Conservation (phyloP, 2,888 invertebrate species). For the Drosophila monieri region DNA sequence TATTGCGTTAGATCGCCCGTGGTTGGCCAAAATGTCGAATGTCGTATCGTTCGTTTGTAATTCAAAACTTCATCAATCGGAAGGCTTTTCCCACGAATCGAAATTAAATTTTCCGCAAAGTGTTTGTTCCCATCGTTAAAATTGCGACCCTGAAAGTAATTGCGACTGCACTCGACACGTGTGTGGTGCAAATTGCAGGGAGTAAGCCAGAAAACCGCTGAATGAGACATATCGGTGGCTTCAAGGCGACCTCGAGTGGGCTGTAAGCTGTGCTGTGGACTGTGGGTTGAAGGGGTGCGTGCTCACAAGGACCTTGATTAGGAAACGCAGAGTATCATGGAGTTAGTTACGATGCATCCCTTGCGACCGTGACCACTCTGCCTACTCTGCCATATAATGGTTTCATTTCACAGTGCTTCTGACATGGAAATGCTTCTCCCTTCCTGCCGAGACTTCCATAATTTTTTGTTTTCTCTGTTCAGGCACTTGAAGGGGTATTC, state of each 20-base stretch:
- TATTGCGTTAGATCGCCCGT: background rate
- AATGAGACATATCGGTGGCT: constrained; percentile 72
- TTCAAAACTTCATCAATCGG: constrained; percentile 47
- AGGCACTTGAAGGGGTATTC: constrained; percentile 70
- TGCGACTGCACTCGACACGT: constrained; percentile 69
- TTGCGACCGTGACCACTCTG: constrained; percentile 51
- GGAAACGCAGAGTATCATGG: constrained; percentile 22
- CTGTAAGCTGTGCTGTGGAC: constrained; percentile 57
- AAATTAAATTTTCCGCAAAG: constrained; percentile 43
- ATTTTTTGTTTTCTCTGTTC: constrained; percentile 43
- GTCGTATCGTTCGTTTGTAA: constrained; percentile 51
- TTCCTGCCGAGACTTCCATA: constrained; percentile 21
- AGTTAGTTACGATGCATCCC: background rate
- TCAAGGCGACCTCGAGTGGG: constrained; percentile 52
- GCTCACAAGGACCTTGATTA: constrained; percentile 25
- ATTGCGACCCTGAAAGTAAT: constrained; percentile 58
- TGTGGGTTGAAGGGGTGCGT: constrained; percentile 25
- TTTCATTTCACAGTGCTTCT: constrained; percentile 49
- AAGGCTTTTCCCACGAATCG: constrained; percentile 68
- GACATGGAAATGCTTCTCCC: constrained; percentile 20
- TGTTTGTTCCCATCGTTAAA: constrained; percentile 69
- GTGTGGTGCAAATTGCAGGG: constrained; percentile 66
- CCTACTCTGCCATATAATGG: constrained; percentile 55
- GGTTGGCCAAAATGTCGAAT: constrained; percentile 25
- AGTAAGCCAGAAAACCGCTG: constrained; percentile 29